Evolutionary conservation across 92 coral and sea anemone genomes (phyloP).

Genomic region (Pocillopora meandrina): DNA sequence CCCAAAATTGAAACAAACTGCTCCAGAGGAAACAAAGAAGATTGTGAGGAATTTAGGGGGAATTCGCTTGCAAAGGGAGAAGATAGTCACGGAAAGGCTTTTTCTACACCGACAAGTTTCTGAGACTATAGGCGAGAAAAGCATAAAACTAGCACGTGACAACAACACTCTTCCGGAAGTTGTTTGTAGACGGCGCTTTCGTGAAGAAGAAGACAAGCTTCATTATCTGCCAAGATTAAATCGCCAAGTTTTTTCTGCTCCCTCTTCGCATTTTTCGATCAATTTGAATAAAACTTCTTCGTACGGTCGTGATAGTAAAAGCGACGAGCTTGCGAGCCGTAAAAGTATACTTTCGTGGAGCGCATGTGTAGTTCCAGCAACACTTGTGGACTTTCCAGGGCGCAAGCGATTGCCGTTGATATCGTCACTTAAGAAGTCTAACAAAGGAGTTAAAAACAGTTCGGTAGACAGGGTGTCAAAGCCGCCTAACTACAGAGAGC

Average conservation of each 20-base stretch:
- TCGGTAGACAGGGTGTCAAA: background rate
- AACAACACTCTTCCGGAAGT: constrained; percentile 25
- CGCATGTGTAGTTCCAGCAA: constrained; percentile 34
- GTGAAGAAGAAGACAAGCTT: background rate
- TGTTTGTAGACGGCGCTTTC: background rate
- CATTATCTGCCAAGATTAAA: constrained; percentile 13
- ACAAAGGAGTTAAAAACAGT: background rate
- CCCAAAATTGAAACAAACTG: background rate
- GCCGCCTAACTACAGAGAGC: constrained; percentile 7
- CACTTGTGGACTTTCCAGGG: constrained; percentile 5
- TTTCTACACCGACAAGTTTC: background rate
- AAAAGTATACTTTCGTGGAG: constrained; percentile 28
- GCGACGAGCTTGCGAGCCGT: background rate
- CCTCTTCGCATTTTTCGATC: background rate
- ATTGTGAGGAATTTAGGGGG: constrained; percentile 1
- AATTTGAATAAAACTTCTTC: constrained; percentile 7
- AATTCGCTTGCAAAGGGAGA: background rate
- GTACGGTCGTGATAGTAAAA: background rate
- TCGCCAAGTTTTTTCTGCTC: background rate
- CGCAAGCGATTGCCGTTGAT: constrained; percentile 9
- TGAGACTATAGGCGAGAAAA: constrained; percentile 33
- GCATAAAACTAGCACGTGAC: constrained; percentile 23
- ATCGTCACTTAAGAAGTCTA: background rate
- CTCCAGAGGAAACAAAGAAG: background rate
- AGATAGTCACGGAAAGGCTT: background rate